phyloP scores from a whole-genome alignment of 2,888 invertebrate genomes.

The Hemistola chrysoprasaria region DNA sequence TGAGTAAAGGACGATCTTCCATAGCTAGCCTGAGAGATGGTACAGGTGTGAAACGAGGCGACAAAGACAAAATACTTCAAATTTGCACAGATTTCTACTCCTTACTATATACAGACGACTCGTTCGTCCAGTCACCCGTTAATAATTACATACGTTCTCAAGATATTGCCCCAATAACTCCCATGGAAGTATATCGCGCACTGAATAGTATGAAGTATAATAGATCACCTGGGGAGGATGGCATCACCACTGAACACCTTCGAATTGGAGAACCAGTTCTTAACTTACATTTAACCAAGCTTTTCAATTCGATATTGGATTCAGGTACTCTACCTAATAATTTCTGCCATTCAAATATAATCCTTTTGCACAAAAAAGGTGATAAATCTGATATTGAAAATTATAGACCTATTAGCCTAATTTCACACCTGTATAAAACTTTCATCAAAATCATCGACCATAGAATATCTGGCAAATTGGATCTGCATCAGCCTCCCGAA shows the following conservation, averaged over 20 bases:
- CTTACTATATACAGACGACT: too few species aligned
- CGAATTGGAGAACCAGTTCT: too few species aligned
- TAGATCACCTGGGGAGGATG: slow-evolving; percentile 3
- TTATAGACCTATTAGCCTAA: slow-evolving; percentile 2
- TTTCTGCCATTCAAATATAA: too few species aligned
- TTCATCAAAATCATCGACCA: neutral
- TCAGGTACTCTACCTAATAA: neutral
- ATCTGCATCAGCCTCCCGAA: too few species aligned
- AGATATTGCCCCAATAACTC: too few species aligned
- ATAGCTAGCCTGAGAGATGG: neutral
- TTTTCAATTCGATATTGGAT: neutral
- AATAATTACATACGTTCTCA: too few species aligned
- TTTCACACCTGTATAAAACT: neutral
- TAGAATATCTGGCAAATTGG: too few species aligned
- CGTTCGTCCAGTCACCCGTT: too few species aligned
- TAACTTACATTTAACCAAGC: neutral
- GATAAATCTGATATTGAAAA: slow-evolving; percentile 1
- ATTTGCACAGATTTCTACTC: neutral
- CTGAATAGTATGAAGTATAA: neutral
- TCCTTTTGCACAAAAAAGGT: too few species aligned
- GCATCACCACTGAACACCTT: slow-evolving; percentile 6
- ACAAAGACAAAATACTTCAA: neutral
- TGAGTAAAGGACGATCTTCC: neutral
- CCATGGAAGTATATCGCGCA: slow-evolving; percentile 1
- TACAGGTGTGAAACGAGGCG: neutral